Evolutionary conservation across 2,888 invertebrate species (phyloP), one percentile per base, ranked within the genome.

Genomic region (Pyrochroa serraticornis): DNA sequence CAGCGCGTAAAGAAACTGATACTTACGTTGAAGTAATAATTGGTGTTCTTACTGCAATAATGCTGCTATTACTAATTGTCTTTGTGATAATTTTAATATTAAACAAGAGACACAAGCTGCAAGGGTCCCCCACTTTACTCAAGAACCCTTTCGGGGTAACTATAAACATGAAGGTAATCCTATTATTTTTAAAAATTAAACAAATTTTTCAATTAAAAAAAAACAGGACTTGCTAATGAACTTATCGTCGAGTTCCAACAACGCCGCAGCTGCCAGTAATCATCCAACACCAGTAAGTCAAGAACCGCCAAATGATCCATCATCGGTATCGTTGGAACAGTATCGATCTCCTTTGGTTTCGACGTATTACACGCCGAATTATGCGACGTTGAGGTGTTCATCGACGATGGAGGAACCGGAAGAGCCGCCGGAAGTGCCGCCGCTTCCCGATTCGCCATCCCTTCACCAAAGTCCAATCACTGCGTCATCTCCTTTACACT

Each of bases 131-230:
- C 2, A 83, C 85, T n/a, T 79, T 85, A 45, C 75, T 85, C 37
- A 81, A 84, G 65, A 85, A 86, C 75, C 85, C 85, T 46, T 85
- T 86, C 66, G 83, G 84, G 51, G 85, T 88, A 51, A 84, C 85
- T 58, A 84, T 88, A 61, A 87, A 87, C 75, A 86, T 88, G 84
- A 88, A 87, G 82, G 87, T 85, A 78, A 71, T 5, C n/a, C 33
- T 9, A 46, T 46, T 46, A 33, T 22, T 22, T 22, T 22, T 7
- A 55, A 34, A 42, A 22, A 33, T 30, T 35, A 22, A 36, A 34
- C 30, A 33, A 48, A 49, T 52, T 62, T 67, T 66, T 35, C n/a
- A n/a, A n/a, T n/a, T n/a, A n/a, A n/a, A n/a, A n/a, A n/a, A n/a
- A n/a, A n/a, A n/a, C 74, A 85, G 84, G 85, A 84, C 63, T 77